Conservation (phyloP, 30 jellyfish, hydroid and myxozoan genomes). For the Hydra vulgaris region DNA sequence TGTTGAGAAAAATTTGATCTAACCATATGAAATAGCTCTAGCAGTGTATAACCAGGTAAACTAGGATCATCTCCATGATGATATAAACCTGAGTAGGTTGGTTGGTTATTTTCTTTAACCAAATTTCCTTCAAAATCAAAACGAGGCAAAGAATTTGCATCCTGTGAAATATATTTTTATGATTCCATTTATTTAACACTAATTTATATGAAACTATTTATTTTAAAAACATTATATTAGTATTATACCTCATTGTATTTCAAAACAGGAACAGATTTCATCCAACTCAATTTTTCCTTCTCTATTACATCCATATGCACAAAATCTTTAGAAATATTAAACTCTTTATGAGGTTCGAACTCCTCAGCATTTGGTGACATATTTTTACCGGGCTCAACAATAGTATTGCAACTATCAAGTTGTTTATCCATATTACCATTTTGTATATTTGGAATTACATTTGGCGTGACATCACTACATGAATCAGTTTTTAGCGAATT, state of each 20-base stretch:
- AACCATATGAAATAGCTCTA: constrained; percentile 68
- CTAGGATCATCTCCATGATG: constrained; percentile 91
- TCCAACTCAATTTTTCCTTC: constrained; percentile 77
- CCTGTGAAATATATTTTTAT: no score
- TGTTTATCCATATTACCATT: not conserved
- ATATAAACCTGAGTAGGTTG: constrained; percentile 59
- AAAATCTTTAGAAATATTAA: constrained; percentile 41
- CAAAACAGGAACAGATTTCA: constrained; percentile 28
- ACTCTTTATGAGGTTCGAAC: constrained; percentile 53
- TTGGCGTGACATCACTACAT: no score
- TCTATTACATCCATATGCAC: constrained; percentile 65
- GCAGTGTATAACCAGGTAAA: constrained; percentile 75
- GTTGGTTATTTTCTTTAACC: constrained; percentile 7
- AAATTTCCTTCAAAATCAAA: constrained; percentile 77
- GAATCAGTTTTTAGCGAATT: not conserved
- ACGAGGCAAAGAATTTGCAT: constrained; percentile 35
- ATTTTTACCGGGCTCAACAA: not conserved
- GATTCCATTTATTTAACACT: no score
- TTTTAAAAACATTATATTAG: no score
- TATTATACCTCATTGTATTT: not conserved
- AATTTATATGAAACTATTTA: no score
- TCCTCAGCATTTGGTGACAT: not conserved
- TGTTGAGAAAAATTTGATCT: constrained; percentile 72
- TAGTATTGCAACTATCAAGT: not conserved
- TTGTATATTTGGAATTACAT: not conserved